These are phyloP conservation scores for Papilio aristodemus DNA, from an alignment of 1,140 invertebrate species.

Conservation along the genomic window DNA sequence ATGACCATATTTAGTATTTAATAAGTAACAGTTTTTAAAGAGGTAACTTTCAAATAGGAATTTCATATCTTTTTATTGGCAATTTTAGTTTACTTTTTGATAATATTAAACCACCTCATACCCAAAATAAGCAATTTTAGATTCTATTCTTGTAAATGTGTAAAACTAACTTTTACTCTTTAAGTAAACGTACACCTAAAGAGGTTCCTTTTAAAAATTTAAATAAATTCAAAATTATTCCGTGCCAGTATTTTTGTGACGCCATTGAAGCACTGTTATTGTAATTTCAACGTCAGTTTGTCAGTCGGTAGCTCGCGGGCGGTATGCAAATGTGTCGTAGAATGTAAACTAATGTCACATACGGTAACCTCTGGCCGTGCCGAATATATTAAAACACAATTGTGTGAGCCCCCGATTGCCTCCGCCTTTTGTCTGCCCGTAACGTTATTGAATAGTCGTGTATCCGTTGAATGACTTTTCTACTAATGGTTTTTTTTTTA, in stretches of 20 bases:
- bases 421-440: constrained; percentile 24
- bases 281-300: constrained; percentile 24
- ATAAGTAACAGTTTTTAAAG: too few relatives aligned
- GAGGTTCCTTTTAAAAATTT: constrained; percentile 2
- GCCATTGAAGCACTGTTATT: constrained; percentile 4
- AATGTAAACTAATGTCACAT: constrained; percentile 47
- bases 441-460: background rate
- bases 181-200: background rate
- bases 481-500: background rate
- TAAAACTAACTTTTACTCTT: background rate
- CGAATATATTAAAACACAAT: constrained; percentile 67
- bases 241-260: constrained; percentile 17
- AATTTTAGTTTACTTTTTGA: too few relatives aligned
- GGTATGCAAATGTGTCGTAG: constrained; percentile 44
- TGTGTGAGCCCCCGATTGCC: constrained; percentile 39
- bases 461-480: background rate
- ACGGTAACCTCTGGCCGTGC: constrained; percentile 51
- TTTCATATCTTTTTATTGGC: too few relatives aligned
- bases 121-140: too few relatives aligned
- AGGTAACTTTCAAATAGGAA: too few relatives aligned
- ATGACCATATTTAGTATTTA: too few relatives aligned
- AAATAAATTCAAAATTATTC: constrained; percentile 12
- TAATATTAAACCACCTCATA: too few relatives aligned
- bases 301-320: constrained; percentile 30
- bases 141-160: too few relatives aligned